A percentile compares a stretch with the other conserved stretches of the same genome.
Conservation (phyloP, 2,113 vertebrate genomes). For the Promerops cafer region DNA sequence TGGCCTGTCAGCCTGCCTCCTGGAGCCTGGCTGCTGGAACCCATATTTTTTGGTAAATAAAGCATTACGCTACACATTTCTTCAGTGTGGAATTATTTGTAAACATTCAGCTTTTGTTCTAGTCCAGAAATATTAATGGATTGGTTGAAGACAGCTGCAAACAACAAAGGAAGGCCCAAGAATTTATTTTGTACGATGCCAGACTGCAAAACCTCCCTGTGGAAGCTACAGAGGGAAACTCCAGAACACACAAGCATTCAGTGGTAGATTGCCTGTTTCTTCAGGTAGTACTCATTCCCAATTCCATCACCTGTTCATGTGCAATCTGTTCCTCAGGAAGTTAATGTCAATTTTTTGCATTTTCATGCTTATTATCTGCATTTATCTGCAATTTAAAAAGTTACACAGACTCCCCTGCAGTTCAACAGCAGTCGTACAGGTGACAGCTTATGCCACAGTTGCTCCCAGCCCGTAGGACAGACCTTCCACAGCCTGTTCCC, state of each 20-base stretch:
- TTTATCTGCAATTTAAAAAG: not conserved
- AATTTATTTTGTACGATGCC: not conserved
- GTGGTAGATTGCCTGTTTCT: not conserved
- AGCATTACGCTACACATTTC: not conserved
- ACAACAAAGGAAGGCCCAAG: not conserved
- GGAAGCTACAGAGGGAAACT: not conserved
- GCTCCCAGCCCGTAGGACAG: fast-evolving
- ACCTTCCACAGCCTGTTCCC: not conserved
- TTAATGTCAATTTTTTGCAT: not conserved
- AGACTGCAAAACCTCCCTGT: not conserved
- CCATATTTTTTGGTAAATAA: not conserved
- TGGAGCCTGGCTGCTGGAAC: not conserved
- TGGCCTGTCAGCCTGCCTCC: not conserved
- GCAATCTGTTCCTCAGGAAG: not conserved
- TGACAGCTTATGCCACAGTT: not conserved
- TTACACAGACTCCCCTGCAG: not conserved
- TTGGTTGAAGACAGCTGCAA: not conserved
- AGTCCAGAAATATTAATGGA: not conserved
- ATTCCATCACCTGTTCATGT: not conserved
- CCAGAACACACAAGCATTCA: not conserved
- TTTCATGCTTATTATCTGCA: not conserved
- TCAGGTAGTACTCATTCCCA: not conserved
- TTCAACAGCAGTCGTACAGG: not conserved
- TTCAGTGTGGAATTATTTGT: not conserved
- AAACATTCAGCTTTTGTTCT: not conserved